These are phyloP conservation scores for Meteorus colon DNA, from an alignment of 2,888 invertebrate genomes.

Conservation along the genomic window DNA sequence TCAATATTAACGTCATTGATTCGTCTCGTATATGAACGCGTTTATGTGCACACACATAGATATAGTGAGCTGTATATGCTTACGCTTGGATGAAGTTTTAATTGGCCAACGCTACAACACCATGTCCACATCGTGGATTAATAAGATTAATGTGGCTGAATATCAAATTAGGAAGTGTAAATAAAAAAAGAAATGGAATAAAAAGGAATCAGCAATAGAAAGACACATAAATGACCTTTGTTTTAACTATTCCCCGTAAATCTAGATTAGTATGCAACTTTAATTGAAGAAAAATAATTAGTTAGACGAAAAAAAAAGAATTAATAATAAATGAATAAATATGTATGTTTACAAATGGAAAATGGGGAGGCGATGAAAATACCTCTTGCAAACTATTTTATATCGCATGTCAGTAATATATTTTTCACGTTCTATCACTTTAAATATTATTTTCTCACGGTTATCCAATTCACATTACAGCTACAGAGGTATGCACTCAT, in stretches of 20 bases:
- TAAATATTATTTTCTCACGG: constrained; percentile 14
- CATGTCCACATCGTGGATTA: background rate
- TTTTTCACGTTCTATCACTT: background rate
- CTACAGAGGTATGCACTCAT: background rate
- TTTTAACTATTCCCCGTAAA: background rate
- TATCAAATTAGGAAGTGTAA: background rate
- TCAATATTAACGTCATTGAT: background rate
- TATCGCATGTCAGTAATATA: background rate
- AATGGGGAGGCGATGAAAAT: background rate
- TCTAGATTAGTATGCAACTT: background rate
- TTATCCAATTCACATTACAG: constrained; percentile 13
- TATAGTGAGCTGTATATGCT: background rate
- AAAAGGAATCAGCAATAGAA: background rate
- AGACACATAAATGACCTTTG: background rate
- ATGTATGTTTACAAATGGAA: background rate
- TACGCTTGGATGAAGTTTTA: constrained; percentile 8
- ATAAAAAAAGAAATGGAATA: background rate
- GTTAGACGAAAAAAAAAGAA: background rate
- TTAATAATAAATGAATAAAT: no score
- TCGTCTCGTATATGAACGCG: background rate
- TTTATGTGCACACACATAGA: constrained; percentile 6
- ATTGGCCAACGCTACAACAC: background rate
- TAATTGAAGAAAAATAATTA: background rate
- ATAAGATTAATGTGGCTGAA: background rate
- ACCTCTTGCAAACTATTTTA: background rate